Percentiles rank a stretch among this genome's conserved stretches.
phyloP scores from a whole-genome alignment of 2,888 invertebrate genomes.

The Polydrusus cervinus region DNA sequence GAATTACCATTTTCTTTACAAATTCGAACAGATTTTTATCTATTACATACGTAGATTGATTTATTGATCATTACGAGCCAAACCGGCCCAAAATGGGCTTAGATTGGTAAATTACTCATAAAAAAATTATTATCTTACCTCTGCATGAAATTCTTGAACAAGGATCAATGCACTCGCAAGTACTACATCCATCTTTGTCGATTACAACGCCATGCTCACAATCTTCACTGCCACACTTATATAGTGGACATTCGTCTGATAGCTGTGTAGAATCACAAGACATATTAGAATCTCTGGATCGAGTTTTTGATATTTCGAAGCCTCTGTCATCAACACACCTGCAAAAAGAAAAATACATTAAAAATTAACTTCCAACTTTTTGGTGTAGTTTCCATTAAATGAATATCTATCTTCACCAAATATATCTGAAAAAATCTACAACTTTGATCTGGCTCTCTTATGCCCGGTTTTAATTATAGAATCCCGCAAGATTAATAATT shows the following conservation, averaged over 20 bases:
- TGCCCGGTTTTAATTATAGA: too few species aligned
- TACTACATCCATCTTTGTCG: conserved; percentile 80
- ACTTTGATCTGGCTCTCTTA: too few species aligned
- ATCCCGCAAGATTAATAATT: too few species aligned
- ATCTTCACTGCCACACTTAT: conserved; percentile 72
- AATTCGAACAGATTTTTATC: too few species aligned
- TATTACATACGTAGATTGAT: too few species aligned
- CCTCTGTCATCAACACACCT: conserved; percentile 86
- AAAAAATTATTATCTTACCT: conserved; percentile 56
- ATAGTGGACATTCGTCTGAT: conserved; percentile 70
- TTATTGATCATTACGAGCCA: too few species aligned
- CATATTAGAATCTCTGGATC: conserved; percentile 70
- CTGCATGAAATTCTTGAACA: conserved; percentile 83
- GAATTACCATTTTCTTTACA: too few species aligned
- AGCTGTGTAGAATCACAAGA: conserved; percentile 70
- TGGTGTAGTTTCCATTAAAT: too few species aligned
- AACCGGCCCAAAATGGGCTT: too few species aligned
- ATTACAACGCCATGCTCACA: conserved; percentile 80
- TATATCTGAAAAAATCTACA: too few species aligned
- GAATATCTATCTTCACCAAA: too few species aligned
- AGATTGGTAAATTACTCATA: too few species aligned
- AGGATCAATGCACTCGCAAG: conserved; percentile 84
- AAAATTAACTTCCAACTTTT: not conserved
- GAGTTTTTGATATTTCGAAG: conserved; percentile 82
- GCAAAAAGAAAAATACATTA: conserved; percentile 5